phyloP scores from a whole-genome alignment of 1,140 invertebrate species.

The Orussus abietinus region DNA sequence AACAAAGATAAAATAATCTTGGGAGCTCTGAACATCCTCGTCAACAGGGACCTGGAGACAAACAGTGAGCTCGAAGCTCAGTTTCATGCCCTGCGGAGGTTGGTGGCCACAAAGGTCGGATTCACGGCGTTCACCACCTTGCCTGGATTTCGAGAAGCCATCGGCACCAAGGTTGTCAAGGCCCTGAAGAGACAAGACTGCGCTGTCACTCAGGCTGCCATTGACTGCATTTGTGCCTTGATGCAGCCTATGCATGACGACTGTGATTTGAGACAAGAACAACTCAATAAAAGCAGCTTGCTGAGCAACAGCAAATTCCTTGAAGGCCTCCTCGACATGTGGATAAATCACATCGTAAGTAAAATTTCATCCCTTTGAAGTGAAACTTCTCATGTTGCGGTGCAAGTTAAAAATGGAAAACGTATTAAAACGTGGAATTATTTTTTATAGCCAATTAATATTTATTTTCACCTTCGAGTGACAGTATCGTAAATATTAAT shows the following conservation, averaged over 20 bases:
- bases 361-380: too few species aligned
- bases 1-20: constrained; percentile 97
- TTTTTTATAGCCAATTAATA: too few species aligned
- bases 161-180: constrained; percentile 87
- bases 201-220: constrained; percentile 90
- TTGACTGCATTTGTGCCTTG: constrained; percentile 95
- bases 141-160: constrained; percentile 87
- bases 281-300: constrained; percentile 95
- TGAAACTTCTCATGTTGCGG: too few species aligned
- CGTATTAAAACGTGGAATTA: too few species aligned
- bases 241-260: constrained; percentile 99
- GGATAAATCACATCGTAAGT: constrained; percentile 90
- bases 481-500: not conserved
- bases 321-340: constrained; percentile 91
- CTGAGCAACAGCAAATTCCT: constrained; percentile 90
- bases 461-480: too few species aligned
- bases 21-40: constrained; percentile 70
- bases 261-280: constrained; percentile 92
- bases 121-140: constrained; percentile 93
- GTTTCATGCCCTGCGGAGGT: constrained; percentile 87
- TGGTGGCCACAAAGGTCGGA: constrained; percentile 96
- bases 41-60: constrained; percentile 68
- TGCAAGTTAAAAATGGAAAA: too few species aligned
- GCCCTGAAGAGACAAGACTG: constrained; percentile 86
- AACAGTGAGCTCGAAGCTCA: constrained; percentile 81